Conservation (phyloP, 2,797 vertebrate species). For the Decapterus maruadsi region DNA sequence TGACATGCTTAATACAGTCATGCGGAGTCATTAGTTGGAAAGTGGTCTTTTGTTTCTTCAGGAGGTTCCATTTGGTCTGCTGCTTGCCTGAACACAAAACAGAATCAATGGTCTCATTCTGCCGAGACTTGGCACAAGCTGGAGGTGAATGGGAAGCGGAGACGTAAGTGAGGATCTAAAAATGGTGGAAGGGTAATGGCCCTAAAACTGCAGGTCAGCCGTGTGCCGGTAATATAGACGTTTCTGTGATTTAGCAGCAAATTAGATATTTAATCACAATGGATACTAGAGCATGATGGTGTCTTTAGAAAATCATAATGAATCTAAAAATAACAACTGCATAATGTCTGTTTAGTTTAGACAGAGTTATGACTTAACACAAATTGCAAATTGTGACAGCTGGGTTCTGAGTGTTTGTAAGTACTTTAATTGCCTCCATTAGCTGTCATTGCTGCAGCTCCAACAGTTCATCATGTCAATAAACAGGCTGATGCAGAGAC, state of each 20-base stretch:
- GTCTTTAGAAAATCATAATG: background rate
- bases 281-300: background rate
- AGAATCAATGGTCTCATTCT: slow-evolving; percentile 62
- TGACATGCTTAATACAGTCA: background rate
- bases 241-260: background rate
- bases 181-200: slow-evolving; percentile 2
- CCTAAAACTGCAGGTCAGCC: background rate
- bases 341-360: background rate
- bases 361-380: background rate
- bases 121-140: slow-evolving; percentile 41
- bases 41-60: slow-evolving; percentile 53
- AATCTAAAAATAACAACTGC: background rate
- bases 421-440: background rate
- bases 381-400: background rate
- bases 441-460: background rate
- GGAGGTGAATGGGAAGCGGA: slow-evolving; percentile 61
- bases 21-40: slow-evolving; percentile 31
- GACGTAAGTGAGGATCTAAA: slow-evolving; percentile 36
- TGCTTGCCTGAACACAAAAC: slow-evolving; percentile 62
- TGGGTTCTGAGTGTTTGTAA: background rate
- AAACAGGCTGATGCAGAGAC: background rate
- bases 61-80: slow-evolving; percentile 64
- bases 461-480: background rate
- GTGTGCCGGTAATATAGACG: slow-evolving; percentile 12
- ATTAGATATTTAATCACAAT: background rate